Conservation (phyloP, 2,797 vertebrate genomes). For the Chaetodon trifasciatus region DNA sequence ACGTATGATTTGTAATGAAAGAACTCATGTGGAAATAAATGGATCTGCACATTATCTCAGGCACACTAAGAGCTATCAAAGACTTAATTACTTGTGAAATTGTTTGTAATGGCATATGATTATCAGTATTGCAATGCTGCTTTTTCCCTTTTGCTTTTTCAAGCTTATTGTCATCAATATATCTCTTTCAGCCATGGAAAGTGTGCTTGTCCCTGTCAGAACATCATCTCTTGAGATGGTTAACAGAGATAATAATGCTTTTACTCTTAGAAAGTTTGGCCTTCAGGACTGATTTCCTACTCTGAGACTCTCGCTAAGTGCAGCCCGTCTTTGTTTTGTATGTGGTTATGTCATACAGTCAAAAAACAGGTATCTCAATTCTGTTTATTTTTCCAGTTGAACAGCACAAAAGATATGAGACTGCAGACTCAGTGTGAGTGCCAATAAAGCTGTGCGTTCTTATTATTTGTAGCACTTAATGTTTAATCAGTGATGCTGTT, state of each 20-base stretch:
- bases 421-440: neutral
- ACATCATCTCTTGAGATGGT: neutral
- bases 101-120: neutral
- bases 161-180: neutral
- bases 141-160: too few species aligned
- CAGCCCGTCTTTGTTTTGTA: neutral
- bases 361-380: neutral
- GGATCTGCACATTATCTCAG: neutral
- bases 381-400: slow-evolving; percentile 26
- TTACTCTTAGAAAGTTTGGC: too few species aligned
- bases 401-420: neutral
- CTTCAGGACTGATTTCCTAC: neutral
- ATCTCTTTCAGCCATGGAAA: neutral
- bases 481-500: neutral
- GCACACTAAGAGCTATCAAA: neutral
- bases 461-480: too few species aligned
- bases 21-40: neutral
- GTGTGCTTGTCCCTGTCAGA: neutral
- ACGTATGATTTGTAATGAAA: neutral
- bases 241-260: neutral
- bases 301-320: neutral
- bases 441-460: neutral
- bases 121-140: neutral
- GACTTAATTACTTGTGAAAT: neutral
- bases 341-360: neutral